Base-by-base conservation (phyloP, 2,113 vertebrate species). In the Lutjanus erythropterus region DNA sequence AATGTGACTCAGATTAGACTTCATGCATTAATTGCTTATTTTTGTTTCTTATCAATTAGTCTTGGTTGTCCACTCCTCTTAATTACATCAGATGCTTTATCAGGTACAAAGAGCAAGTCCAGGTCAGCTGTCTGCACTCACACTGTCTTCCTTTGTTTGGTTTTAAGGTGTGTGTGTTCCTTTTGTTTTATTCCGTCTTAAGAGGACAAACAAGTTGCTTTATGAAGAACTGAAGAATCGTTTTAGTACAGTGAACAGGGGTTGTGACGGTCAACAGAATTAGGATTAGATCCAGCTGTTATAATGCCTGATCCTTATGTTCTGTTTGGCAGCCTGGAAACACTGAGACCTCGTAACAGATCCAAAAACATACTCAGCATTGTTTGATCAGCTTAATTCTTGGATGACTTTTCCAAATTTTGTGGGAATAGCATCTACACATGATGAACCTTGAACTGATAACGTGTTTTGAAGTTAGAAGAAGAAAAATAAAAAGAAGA, bases 81-180 rank as follows among this genome's bases (percentile, higher is more conserved):
- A 66, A 27, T 71, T 33, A 66, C 29, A 68, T 25, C 58, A 15
- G 10, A 56, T 56, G 35, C 53, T 69, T 69, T 76, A 61, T 76
- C 44, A 81, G 71, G 71, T 81, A 56, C 29, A 53, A 29, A 35
- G 31, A 60, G 39, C 53, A 58, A 29, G 47, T 47, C 58, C 29
- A 5, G 53, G 80, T 83, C 84, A 79, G 66, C 66, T 79, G 75
- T 80, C 50, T 61, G 39, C 39, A 62, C 70, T 71, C 18, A 74
- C 49, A 33, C 69, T 73, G 49, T 41, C 50, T 52, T 39, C 47
- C 21, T 58, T 3, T 71, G 19, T 75, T 9, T 62, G 8, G 27
- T 9, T 59, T 5, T 23, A n/a, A n/a, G 33, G 7, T 42, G 44
- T 74, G 44, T 50, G 46, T 71, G 56, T 80, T 4, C 55, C n/a